phyloP scores from a whole-genome alignment of 2,888 invertebrate species.

The Tridacna gigas region DNA sequence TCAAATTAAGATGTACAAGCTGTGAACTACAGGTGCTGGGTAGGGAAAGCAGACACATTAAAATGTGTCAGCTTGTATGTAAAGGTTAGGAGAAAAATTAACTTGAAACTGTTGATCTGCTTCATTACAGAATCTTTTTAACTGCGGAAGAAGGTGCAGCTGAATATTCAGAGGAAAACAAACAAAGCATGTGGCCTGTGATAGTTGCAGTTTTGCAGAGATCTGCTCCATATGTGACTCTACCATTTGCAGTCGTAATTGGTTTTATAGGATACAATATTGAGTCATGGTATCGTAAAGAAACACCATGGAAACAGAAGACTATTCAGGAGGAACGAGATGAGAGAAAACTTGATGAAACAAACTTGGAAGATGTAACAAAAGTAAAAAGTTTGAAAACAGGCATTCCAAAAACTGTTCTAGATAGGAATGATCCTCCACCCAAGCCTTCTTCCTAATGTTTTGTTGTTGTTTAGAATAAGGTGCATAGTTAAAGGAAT shows the following conservation, averaged over 20 bases:
- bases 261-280: slow-evolving; percentile 96
- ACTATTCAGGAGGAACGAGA: slow-evolving; percentile 91
- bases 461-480: background rate
- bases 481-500: background rate
- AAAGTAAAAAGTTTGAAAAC: slow-evolving; percentile 89
- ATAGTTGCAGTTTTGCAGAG: slow-evolving; percentile 88
- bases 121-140: no score
- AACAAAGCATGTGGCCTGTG: slow-evolving; percentile 90
- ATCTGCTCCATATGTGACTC: slow-evolving; percentile 90
- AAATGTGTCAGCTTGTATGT: no score
- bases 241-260: slow-evolving; percentile 90
- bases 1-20: no score
- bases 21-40: no score
- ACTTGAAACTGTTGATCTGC: no score
- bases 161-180: no score
- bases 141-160: no score
- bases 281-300: slow-evolving; percentile 85
- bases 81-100: no score
- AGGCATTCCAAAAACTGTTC: slow-evolving; percentile 86
- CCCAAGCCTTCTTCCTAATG: background rate
- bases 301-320: slow-evolving; percentile 84
- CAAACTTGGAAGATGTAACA: slow-evolving; percentile 85
- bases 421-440: slow-evolving; percentile 84
- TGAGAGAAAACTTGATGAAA: slow-evolving; percentile 89
- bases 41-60: no score